A percentile compares a stretch with the other conserved stretches of the same genome.
phyloP scores from a whole-genome alignment of 1,140 invertebrate genomes.

The Asobara japonica region DNA sequence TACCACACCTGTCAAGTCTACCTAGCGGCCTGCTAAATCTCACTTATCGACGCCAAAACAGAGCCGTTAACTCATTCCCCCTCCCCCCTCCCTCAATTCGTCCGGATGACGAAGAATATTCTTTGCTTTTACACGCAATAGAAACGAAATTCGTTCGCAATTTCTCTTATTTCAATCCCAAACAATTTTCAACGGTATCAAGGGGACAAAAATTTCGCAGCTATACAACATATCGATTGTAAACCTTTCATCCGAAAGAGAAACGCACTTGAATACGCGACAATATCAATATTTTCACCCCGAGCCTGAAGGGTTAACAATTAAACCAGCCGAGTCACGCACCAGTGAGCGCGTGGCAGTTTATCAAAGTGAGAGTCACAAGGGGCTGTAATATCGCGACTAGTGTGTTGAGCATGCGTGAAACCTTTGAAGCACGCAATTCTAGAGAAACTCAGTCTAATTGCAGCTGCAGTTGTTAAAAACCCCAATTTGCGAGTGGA shows the following conservation, averaged over 20 bases:
- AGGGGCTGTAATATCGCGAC: not conserved
- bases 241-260: not conserved
- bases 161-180: not conserved
- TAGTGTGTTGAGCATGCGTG: conserved; percentile 11
- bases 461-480: conserved; percentile 42
- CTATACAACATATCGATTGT: too few relatives aligned
- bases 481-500: conserved; percentile 41
- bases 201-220: too few relatives aligned
- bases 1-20: too few relatives aligned
- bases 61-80: too few relatives aligned
- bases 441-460: conserved; percentile 32
- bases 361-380: not conserved
- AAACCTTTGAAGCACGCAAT: conserved; percentile 32
- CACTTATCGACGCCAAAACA: too few relatives aligned
- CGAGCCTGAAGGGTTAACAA: not conserved
- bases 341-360: not conserved
- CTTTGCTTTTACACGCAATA: too few relatives aligned
- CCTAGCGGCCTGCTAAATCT: too few relatives aligned
- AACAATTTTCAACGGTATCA: not conserved
- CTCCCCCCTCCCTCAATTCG: too few relatives aligned
- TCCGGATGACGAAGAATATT: too few relatives aligned
- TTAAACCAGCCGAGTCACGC: not conserved
- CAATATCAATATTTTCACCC: not conserved
- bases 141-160: not conserved
- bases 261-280: not conserved